Percentiles rank a stretch among this genome's conserved stretches.
Conservation (phyloP, 2,113 vertebrate genomes). For the Ammodytes marinus region DNA sequence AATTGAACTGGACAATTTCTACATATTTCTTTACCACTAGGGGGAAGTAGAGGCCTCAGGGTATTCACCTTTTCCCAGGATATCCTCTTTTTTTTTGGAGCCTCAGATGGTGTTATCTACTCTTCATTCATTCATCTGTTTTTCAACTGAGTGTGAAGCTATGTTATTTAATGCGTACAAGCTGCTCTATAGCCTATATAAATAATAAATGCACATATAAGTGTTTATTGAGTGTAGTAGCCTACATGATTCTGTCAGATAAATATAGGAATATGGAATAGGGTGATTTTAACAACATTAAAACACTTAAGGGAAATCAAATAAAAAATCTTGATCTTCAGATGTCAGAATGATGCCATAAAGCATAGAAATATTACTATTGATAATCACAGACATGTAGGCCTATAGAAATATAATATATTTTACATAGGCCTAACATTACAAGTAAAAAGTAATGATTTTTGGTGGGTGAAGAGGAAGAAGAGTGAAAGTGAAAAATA, state of each 20-base stretch:
- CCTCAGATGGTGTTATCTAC: constrained; percentile 1
- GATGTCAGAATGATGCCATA: neutral
- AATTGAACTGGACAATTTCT: fast-evolving
- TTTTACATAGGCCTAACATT: neutral
- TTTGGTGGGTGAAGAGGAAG: neutral
- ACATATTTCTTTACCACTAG: constrained; percentile 28
- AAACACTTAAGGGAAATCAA: neutral
- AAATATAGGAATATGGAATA: neutral
- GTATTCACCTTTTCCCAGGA: constrained; percentile 8
- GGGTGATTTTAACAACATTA: neutral
- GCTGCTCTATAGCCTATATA: no score
- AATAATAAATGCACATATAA: neutral
- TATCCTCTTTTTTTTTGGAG: neutral
- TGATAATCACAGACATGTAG: neutral
- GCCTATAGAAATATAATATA: neutral
- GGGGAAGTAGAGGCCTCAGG: constrained; percentile 39
- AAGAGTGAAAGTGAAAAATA: neutral
- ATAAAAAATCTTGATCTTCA: neutral
- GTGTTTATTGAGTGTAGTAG: no score
- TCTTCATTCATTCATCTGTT: neutral
- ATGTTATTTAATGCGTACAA: neutral
- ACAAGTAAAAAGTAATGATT: neutral
- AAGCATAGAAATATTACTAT: neutral
- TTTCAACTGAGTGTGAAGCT: neutral
- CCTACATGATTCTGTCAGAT: neutral